phyloP scores from a whole-genome alignment of 2,797 vertebrate genomes.

The Glossophaga mutica region DNA sequence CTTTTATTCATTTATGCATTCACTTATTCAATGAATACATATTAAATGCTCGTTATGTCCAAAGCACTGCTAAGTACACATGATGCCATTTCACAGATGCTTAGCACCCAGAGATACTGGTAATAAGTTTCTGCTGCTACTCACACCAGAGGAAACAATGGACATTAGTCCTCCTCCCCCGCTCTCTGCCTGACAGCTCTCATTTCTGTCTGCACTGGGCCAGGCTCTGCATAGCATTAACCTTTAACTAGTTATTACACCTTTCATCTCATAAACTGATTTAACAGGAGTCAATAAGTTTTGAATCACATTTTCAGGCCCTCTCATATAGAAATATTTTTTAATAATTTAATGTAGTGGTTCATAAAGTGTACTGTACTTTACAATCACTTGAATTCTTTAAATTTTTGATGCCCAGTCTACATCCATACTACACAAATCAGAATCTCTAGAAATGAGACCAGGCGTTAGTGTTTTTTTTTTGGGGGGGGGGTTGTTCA shows the following conservation, averaged over 20 bases:
- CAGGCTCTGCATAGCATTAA: not conserved
- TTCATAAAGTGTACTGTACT: not conserved
- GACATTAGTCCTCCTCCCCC: not conserved
- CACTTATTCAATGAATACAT: not conserved
- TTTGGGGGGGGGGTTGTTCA: not conserved
- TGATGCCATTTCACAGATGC: not conserved
- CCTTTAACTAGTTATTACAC: not conserved
- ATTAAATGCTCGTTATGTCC: not conserved
- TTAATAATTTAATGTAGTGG: not conserved
- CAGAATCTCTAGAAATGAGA: not conserved
- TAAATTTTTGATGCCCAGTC: not conserved
- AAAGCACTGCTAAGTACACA: not conserved
- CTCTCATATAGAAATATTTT: not conserved
- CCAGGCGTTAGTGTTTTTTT: not conserved
- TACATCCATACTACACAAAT: not conserved
- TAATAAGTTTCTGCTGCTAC: not conserved
- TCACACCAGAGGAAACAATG: not conserved
- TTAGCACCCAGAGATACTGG: not conserved
- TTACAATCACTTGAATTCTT: not conserved
- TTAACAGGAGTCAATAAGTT: not conserved
- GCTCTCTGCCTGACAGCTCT: not conserved
- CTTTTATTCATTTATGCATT: not conserved
- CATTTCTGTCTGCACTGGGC: not conserved
- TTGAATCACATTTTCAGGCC: not conserved
- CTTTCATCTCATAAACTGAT: not conserved